A percentile compares a stretch with the other conserved stretches of the same genome.
These are phyloP conservation scores for Synanthedon myopaeformis DNA, from an alignment of 2,888 invertebrate species.

Conservation along the genomic window DNA sequence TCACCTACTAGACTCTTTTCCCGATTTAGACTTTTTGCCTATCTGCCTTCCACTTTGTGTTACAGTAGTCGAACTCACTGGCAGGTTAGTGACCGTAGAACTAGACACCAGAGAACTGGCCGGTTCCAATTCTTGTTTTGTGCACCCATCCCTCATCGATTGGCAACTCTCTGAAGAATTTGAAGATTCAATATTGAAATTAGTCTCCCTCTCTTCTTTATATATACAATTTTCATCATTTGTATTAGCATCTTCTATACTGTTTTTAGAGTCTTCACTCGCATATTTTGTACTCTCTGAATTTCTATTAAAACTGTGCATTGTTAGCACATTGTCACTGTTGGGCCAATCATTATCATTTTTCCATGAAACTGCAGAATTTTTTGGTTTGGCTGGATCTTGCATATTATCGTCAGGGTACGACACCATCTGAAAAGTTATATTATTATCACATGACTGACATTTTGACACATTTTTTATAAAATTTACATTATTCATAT, in stretches of 20 bases:
- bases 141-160: conserved; percentile 49
- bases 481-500: background rate
- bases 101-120: conserved; percentile 39
- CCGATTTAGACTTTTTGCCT: conserved; percentile 48
- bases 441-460: background rate
- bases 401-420: conserved; percentile 59
- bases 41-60: conserved; percentile 35
- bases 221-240: conserved; percentile 62
- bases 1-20: conserved; percentile 57
- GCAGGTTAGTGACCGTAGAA: conserved; percentile 29
- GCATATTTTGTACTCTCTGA: conserved; percentile 50
- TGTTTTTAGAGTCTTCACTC: conserved; percentile 60
- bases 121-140: conserved; percentile 45
- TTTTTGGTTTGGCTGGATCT: conserved; percentile 60
- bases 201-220: conserved; percentile 59
- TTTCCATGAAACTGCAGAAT: conserved; percentile 58
- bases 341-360: conserved; percentile 49
- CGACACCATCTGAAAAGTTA: conserved; percentile 42
- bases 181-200: conserved; percentile 63
- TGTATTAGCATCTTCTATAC: conserved; percentile 56
- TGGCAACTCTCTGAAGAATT: conserved; percentile 64
- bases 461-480: background rate
- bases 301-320: conserved; percentile 47
- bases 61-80: conserved; percentile 39
- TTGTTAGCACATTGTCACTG: conserved; percentile 47